Evolutionary conservation across 2,797 vertebrate genomes (phyloP), one percentile per base, ranked within the genome.

Genomic region (Peromyscus attwateri): DNA sequence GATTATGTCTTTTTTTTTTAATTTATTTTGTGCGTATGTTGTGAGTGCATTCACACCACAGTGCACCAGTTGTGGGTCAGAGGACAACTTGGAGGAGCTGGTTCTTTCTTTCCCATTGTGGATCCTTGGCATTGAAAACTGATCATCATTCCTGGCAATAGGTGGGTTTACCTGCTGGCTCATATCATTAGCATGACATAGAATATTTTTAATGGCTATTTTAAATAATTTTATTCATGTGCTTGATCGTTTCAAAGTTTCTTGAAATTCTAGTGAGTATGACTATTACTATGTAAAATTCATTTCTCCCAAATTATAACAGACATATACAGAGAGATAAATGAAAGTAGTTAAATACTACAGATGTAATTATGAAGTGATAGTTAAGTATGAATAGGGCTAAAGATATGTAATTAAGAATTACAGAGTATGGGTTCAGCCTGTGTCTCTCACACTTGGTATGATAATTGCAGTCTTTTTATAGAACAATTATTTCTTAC

Each of bases 361-460:
- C 66, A 92, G 82, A 92, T 84, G 21, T 9, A 94, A 49, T 91
- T 89, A 77, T 94, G 14, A 89, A 73, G 29, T 92, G 31, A 87
- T 66, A 92, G 21, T 27, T 85, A 91, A 82, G 71, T 8, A 68
- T 85, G 17, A 82, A 62, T 70, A 87, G 5, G 4, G 87, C 7
- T 91, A 75, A 79, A 93, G 6, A 94, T 79, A 83, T 43, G 40
- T 49, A 82, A 80, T 92, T 80, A 95, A 85, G 31, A 37, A 71
- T 6, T 62, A 31, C 21, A 95, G 95, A 85, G 40, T 76, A 77
- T 76, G 6, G 89, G 73, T 83, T 94, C 5, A 64, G 31, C 4
- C 3, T 91, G 27, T 80, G 91, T 25, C 73, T 8, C 21, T 89
- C 29, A 89, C 3, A 62, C 49, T 89, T 73, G 46, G 17, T 64